Percentiles rank a stretch among this genome's conserved stretches.
phyloP scores from a whole-genome alignment of 2,113 vertebrate genomes.

The Mirza zaza region DNA sequence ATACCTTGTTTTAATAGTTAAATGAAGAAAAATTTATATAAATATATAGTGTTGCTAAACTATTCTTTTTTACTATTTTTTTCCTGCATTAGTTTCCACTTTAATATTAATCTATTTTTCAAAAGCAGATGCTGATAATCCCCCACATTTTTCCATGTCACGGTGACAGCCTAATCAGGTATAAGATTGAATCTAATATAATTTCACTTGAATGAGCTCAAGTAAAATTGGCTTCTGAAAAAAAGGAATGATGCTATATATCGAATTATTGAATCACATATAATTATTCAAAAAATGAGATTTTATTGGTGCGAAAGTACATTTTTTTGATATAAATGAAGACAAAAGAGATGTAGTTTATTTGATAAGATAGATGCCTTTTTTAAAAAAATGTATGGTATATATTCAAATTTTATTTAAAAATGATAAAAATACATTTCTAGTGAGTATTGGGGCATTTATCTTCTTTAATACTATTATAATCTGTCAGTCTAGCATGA shows the following conservation, averaged over 20 bases:
- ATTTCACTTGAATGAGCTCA: constrained; percentile 50
- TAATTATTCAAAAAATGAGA: background rate
- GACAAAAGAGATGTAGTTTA: background rate
- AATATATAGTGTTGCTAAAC: background rate
- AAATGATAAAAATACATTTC: background rate
- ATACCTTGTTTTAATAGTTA: background rate
- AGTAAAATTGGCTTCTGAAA: background rate
- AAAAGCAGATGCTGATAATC: constrained; percentile 52
- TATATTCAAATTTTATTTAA: background rate
- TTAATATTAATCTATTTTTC: constrained; percentile 52
- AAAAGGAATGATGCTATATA: background rate
- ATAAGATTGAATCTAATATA: constrained; percentile 66
- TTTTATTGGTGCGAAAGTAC: background rate
- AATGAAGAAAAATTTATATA: background rate
- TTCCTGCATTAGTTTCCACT: background rate
- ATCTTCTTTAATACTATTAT: background rate
- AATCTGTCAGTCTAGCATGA: background rate
- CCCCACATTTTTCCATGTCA: constrained; percentile 46
- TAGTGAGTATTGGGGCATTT: background rate
- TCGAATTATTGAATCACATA: background rate
- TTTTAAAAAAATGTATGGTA: background rate
- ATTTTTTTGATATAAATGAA: background rate
- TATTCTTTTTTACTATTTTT: constrained; percentile 5
- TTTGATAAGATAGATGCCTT: background rate
- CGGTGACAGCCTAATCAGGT: constrained; percentile 72